phyloP scores from a whole-genome alignment of 2,113 vertebrate genomes.

The Chionodraco myersi region DNA sequence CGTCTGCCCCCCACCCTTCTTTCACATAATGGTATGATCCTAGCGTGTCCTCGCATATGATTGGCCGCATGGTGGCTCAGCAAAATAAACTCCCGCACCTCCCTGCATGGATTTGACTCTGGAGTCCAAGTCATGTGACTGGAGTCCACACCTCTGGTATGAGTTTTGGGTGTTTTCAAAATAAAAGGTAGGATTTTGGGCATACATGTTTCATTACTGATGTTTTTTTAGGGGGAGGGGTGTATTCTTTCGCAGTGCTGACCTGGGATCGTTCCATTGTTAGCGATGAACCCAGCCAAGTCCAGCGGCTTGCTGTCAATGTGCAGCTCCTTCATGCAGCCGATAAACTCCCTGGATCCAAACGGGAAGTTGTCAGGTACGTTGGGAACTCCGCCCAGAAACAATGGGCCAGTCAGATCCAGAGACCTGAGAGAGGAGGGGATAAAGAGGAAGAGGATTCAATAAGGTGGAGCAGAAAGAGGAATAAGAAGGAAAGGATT shows the following conservation, averaged over 20 bases:
- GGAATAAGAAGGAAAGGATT: conserved; percentile 21
- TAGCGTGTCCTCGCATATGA: too few relatives aligned
- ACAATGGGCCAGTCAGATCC: conserved; percentile 96
- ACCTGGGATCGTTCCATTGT: conserved; percentile 95
- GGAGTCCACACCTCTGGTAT: too few relatives aligned
- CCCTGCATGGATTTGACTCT: too few relatives aligned
- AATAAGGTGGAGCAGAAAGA: conserved; percentile 38
- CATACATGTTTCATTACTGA: background rate
- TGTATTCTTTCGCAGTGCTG: conserved; percentile 29
- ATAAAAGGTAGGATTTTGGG: background rate
- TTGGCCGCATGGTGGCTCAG: too few relatives aligned
- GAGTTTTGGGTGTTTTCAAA: background rate
- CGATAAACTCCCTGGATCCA: conserved; percentile 92
- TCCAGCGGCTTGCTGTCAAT: conserved; percentile 93
- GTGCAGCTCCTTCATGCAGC: conserved; percentile 96
- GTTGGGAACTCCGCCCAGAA: conserved; percentile 96
- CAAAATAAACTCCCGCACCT: too few relatives aligned
- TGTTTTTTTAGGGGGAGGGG: background rate
- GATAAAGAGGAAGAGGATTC: conserved; percentile 17
- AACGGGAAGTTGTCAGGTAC: conserved; percentile 96
- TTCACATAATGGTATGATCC: too few relatives aligned
- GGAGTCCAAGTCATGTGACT: too few relatives aligned
- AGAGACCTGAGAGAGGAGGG: conserved; percentile 86
- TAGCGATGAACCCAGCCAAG: conserved; percentile 94
- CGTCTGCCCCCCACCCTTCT: too few relatives aligned